phyloP scores from a whole-genome alignment of 2,797 vertebrate genomes.

The Malacoctenus gilli region DNA sequence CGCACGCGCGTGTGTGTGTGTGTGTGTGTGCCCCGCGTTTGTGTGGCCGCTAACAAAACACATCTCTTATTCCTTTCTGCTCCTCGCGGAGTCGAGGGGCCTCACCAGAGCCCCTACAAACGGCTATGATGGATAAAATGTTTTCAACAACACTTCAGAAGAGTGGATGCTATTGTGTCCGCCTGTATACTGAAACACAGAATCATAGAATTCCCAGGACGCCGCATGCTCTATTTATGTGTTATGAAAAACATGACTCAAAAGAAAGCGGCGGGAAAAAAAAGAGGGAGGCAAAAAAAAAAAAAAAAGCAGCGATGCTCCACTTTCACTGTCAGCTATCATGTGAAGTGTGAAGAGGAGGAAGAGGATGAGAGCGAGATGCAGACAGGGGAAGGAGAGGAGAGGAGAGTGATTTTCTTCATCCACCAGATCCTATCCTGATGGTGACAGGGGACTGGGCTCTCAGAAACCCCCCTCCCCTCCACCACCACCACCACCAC shows the following conservation, averaged over 20 bases:
- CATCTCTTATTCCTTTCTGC: conserved; percentile 63
- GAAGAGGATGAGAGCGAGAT: conserved; percentile 66
- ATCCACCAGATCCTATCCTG: conserved; percentile 76
- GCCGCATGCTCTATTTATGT: conserved; percentile 78
- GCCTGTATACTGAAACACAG: conserved; percentile 65
- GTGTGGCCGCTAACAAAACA: conserved; percentile 63
- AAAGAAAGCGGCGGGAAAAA: conserved; percentile 75
- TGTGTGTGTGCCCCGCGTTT: conserved; percentile 18
- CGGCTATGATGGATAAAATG: conserved; percentile 76
- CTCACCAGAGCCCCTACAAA: conserved; percentile 73
- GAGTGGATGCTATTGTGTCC: conserved; percentile 79
- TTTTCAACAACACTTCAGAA: conserved; percentile 76
- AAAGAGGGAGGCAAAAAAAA: too few relatives aligned
- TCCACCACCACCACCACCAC: conserved; percentile 20
- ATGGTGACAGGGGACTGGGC: conserved; percentile 75
- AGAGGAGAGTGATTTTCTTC: conserved; percentile 72
- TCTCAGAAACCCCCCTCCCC: conserved; percentile 50
- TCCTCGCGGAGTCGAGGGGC: conserved; percentile 69
- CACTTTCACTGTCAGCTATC: conserved; percentile 77
- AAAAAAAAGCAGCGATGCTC: conserved; percentile 76
- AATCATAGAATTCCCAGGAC: conserved; percentile 79
- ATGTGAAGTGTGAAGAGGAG: conserved; percentile 76
- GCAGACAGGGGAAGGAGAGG: conserved; percentile 61
- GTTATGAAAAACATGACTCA: conserved; percentile 81
- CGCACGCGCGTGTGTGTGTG: conserved; percentile 9